These are phyloP conservation scores for Pelobates cultripes DNA, from an alignment of 2,797 vertebrate species.

Conservation along the genomic window DNA sequence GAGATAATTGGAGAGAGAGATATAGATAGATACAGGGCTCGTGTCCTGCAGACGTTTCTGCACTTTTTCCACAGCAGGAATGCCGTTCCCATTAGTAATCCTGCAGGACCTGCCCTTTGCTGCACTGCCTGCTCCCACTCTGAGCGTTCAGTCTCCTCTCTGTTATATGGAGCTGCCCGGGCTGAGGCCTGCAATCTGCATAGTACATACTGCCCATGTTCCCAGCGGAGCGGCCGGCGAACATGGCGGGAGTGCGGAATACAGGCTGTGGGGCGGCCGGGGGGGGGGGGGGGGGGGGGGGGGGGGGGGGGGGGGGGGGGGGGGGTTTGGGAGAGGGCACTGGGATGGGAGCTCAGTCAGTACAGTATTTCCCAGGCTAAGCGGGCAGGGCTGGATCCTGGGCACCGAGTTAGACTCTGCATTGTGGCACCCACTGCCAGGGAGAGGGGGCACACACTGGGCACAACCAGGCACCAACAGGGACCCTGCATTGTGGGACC, in stretches of 20 bases:
- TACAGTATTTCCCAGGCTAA: background rate
- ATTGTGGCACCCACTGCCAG: too few relatives aligned
- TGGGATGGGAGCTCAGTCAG: conserved; percentile 31
- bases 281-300: conserved; percentile 38
- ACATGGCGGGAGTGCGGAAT: conserved; percentile 82
- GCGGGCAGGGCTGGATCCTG: too few relatives aligned
- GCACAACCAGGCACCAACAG: too few relatives aligned
- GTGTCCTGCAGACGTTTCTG: too few relatives aligned
- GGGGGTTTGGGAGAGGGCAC: conserved; percentile 40
- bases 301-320: conserved; percentile 29
- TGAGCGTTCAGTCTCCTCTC: conserved; percentile 76
- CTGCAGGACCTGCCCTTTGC: background rate
- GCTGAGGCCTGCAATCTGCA: conserved; percentile 83
- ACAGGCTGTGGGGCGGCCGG: conserved; percentile 71
- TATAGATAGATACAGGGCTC: too few relatives aligned
- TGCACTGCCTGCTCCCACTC: conserved; percentile 69
- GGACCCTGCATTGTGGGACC: too few relatives aligned
- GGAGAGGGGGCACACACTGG: too few relatives aligned
- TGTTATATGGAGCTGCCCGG: conserved; percentile 79
- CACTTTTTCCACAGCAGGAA: too few relatives aligned
- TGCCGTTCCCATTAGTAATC: too few relatives aligned
- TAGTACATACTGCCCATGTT: conserved; percentile 85
- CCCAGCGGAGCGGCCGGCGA: conserved; percentile 81
- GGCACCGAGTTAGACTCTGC: too few relatives aligned
- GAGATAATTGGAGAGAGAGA: too few relatives aligned